Evolutionary conservation across 1,140 invertebrate species (phyloP), one percentile per base, ranked within the genome.

Genomic region (Magallana angulata): DNA sequence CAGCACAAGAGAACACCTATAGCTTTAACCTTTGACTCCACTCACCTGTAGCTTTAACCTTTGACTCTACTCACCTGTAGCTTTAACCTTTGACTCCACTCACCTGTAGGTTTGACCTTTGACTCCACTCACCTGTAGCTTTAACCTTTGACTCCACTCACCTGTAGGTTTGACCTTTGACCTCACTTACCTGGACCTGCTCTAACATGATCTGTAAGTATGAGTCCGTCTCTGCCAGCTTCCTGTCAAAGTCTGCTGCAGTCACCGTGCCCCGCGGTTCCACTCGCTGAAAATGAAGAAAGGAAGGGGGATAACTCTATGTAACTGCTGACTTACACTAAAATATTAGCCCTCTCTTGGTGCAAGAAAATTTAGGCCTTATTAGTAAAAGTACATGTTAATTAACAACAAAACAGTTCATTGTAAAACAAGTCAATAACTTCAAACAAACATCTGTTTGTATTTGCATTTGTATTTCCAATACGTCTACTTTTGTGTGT

Each of bases 181-280:
- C 8, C 36, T 30, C 57, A 84, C 58, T 96, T 96, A 90, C 98
- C 91, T 95, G 92, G 7, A 96, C 97, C 95, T 99, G 98, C 91
- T 99, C 98, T 89, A 99, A 99, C 94, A 99, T 96, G 84, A 99
- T 96, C 95, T 99, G 98, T 71, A 99, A 96, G 95, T 99, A 99
- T 56, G 97, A 97, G 95, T 99, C 98, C 18, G 98, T 98, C 95
- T 99, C 98, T 0, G 97, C 96, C 58, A 99, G 96, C 94, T 98
- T 98, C 59, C 97, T 96, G 94, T 99, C 98, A 94, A 99, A 98
- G 93, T 97, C 97, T 90, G 96, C 96, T 82, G 96, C 95, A 83
- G 96, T 97, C 4, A 96, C 96, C 0, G 96, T 95, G 56, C 96
- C 94, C 89, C 87, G 91, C 82, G 16, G 88, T 12, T 90, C 96